These are phyloP conservation scores for Sinella curviseta DNA, from an alignment of 1,140 invertebrate species.

Conservation along the genomic window DNA sequence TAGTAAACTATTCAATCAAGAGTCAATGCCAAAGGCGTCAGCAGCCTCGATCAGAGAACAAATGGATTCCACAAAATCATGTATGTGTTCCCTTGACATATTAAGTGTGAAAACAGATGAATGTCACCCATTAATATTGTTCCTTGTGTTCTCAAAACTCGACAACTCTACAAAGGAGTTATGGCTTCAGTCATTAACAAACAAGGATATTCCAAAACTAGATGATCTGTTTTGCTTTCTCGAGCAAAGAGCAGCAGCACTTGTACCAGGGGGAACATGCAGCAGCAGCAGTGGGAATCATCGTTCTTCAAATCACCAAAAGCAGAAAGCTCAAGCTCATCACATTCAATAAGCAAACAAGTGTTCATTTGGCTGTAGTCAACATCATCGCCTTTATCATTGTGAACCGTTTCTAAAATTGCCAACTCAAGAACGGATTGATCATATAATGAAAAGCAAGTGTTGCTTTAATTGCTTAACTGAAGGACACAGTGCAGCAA, in stretches of 20 bases:
- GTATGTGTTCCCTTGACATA: not conserved
- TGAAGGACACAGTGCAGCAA: not conserved
- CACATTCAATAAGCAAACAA: not conserved
- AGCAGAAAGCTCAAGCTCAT: not conserved
- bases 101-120: not conserved
- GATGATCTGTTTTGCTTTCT: not conserved
- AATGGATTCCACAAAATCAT: not conserved
- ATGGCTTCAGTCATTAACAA: not conserved
- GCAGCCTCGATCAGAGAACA: not conserved
- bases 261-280: not conserved
- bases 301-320: no score
- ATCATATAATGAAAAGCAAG: not conserved
- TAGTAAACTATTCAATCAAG: not conserved
- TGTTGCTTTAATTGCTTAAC: not conserved
- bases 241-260: not conserved
- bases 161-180: not conserved
- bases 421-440: not conserved
- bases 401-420: not conserved
- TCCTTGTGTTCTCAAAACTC: not conserved
- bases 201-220: not conserved
- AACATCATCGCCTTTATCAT: not conserved
- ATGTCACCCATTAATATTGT: not conserved
- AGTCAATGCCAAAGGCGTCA: not conserved
- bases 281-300: not conserved
- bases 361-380: not conserved